Evolutionary conservation across 64 coral and sea anemone genomes (phyloP), one percentile per base, ranked within the genome.

Genomic region (Hydrozoanthus tunicans): DNA sequence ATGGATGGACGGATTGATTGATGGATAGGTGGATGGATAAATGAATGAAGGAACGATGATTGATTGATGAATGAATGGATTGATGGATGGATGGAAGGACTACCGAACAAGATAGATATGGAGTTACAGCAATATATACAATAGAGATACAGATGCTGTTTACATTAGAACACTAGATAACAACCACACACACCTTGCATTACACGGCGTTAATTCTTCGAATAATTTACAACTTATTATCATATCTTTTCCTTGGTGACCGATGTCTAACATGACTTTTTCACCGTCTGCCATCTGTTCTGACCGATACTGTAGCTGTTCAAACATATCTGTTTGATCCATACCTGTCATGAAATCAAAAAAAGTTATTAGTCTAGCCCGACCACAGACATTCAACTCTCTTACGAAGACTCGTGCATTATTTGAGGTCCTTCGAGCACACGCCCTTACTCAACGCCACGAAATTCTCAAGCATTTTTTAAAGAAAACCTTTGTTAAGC

Each of bases 191-290:
- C 15, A 83, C 81, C 81, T 67, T n/a, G 63, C 26, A 51, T 53
- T 83, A 13, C 81, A 83, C 7, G 81, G 81, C 27, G n/a, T 51
- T 11, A 58, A 62, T 32, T 62, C 61, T 10, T 43, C 60, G 14
- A 67, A 63, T 15, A 67, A 15, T 52, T 83, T 12, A 83, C 80
- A 83, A 63, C 62, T 66, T 63, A 83, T 14, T 51, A 83, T 64
- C 27, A 83, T 15, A 15, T 83, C 80, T 51, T 83, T 60, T 15
- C 60, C 62, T 66, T 83, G 80, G 66, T 83, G 80, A 15, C 80
- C 80, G 53, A 83, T 17, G 6, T 12, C 60, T 43, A 5, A 17
- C 62, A 83, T 53, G 25, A 83, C 51, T 53, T 5, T 67, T 6
- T 83, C 62, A 6, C 62, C 80, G 7, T 17, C 27, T 1, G 3